Evolutionary conservation across 2,113 vertebrate genomes (phyloP).

Genomic region (Phalacrocorax brasilianus): DNA sequence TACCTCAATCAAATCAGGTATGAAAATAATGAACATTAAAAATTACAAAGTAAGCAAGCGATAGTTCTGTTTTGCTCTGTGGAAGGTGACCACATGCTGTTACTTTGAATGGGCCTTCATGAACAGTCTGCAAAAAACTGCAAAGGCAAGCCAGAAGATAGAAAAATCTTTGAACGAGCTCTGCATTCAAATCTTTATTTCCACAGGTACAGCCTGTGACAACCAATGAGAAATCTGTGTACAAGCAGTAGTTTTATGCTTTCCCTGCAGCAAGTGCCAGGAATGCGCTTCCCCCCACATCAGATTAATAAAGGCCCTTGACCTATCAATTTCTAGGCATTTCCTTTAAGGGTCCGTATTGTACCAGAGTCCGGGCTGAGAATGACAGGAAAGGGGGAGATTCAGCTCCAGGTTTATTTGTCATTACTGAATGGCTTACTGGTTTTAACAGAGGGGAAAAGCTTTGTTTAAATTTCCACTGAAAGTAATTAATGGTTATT

Average conservation of each 20-base stretch:
- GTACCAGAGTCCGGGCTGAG: slow-evolving; percentile 62
- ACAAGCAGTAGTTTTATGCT: background rate
- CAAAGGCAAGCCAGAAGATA: background rate
- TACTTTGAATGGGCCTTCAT: background rate
- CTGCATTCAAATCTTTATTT: background rate
- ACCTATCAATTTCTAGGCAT: slow-evolving; percentile 82
- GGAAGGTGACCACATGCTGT: background rate
- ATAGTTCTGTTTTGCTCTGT: background rate
- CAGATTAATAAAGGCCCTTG: slow-evolving; percentile 73
- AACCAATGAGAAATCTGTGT: background rate
- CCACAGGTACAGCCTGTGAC: background rate
- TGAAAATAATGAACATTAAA: slow-evolving; percentile 9
- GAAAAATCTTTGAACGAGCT: background rate
- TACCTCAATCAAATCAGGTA: background rate
- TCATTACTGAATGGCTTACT: slow-evolving; percentile 78
- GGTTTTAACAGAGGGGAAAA: slow-evolving; percentile 74
- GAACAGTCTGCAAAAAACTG: background rate
- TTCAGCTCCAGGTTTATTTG: slow-evolving; percentile 76
- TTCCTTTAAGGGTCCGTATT: slow-evolving; percentile 78
- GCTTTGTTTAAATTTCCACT: slow-evolving; percentile 81
- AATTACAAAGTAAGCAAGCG: background rate
- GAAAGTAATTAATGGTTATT: slow-evolving; percentile 84
- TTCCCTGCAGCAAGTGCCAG: slow-evolving; percentile 17
- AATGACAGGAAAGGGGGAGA: slow-evolving; percentile 51
- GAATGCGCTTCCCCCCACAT: slow-evolving; percentile 49